A percentile compares a stretch with the other conserved stretches of the same genome.
phyloP scores from a whole-genome alignment of 92 coral and sea anemone species.

The Diadumene lineata region DNA sequence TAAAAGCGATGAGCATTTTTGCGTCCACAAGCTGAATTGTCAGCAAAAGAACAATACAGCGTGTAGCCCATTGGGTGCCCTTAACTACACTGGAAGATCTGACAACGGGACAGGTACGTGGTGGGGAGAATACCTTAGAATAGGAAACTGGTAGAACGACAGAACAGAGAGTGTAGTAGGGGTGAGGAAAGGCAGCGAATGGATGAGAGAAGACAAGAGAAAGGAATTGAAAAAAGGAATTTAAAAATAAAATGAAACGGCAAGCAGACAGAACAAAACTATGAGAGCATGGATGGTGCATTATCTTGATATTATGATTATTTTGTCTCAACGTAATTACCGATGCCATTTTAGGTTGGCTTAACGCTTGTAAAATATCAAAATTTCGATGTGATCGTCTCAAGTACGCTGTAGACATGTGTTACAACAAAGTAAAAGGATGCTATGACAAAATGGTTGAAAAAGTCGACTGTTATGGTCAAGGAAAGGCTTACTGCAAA shows the following conservation, averaged over 20 bases:
- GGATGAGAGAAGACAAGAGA: not conserved
- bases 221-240: not conserved
- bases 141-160: no score
- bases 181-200: not conserved
- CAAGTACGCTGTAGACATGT: constrained; percentile 19
- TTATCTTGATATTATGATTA: no score
- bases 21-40: constrained; percentile 9
- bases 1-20: not conserved
- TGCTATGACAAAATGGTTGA: constrained; percentile 2
- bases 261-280: not conserved
- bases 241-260: not conserved
- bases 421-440: not conserved
- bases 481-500: not conserved
- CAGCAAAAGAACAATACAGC: not conserved
- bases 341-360: constrained; percentile 21
- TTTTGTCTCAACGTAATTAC: no score
- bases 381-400: constrained; percentile 19
- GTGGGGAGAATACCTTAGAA: no score
- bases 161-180: not conserved
- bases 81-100: constrained; percentile 31
- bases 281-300: no score
- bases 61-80: constrained; percentile 12
- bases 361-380: constrained; percentile 26
- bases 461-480: constrained; percentile 4
- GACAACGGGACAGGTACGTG: constrained; percentile 29